Base-by-base conservation (phyloP, 2,113 vertebrate genomes). In the Tenebrosternarchus preto region DNA sequence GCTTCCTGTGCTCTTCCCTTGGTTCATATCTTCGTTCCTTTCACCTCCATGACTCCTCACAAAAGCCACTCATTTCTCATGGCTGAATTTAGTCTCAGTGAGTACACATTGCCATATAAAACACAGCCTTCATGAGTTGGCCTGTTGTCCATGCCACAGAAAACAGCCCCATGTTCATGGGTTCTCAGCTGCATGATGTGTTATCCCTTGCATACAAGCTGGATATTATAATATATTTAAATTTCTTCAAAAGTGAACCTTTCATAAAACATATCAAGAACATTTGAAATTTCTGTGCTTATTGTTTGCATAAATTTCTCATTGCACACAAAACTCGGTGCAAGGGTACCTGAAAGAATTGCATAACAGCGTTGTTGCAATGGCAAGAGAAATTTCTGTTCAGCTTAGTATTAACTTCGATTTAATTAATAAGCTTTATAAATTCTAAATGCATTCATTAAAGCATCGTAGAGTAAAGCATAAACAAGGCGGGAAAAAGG, bases 61-160 rank as follows among this genome's bases (percentile, higher is more conserved):
- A 74, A 82, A 76, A 81, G 80, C 70, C 31, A 69, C 39, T 81
- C 78, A 76, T 82, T 71, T 66, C 78, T 73, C 71, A 60, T 66
- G 69, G 73, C 57, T n/a, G 69, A n/a, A n/a, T 68, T 56, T 53
- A 22, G 57, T 64, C 43, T 70, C 56, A 61, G 24, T 29, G n/a
- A 57, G 53, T 16, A 81, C 39, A n/a, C n/a, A n/a, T 55, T 11
- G 25, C 61, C 71, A 20, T 50, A 76, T 46, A 70, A 78, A 2
- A 50, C 61, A 68, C 11, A 22, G 20, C 77, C 66, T 83, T 76
- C 59, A 76, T 66, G 67, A 33, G 43, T 72, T 68, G 57, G 8
- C 12, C 43, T 2, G 43, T 50, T 50, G 43, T 15, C 43, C 56
- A 39, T 22, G 22, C 74, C 36, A 69, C 25, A 78, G 55, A 36